Conservation (phyloP, 2,888 invertebrate genomes). For the Troides helena region DNA sequence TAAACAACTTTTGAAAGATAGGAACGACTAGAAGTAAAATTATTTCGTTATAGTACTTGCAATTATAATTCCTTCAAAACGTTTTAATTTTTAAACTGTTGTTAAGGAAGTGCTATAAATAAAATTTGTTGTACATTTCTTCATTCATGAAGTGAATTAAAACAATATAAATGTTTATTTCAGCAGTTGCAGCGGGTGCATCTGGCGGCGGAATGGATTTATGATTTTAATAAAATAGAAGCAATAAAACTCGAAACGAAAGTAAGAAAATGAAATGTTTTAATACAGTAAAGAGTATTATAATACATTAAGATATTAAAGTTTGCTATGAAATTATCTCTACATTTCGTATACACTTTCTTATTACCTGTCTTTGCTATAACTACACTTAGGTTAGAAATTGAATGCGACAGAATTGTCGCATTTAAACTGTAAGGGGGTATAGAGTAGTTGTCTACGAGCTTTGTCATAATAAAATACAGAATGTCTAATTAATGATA, state of each 20-base stretch:
- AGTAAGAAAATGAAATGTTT: background rate
- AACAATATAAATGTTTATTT: conserved; percentile 11
- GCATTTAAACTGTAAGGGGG: too few species aligned
- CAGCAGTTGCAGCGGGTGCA: conserved; percentile 7
- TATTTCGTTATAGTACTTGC: background rate
- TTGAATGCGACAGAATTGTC: too few species aligned
- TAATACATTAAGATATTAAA: background rate
- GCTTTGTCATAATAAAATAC: too few species aligned
- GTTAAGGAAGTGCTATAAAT: background rate
- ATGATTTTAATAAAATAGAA: conserved; percentile 22
- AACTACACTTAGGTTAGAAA: too few species aligned
- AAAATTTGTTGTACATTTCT: background rate
- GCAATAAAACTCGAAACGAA: conserved; percentile 5
- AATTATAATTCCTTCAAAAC: background rate
- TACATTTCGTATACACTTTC: too few species aligned
- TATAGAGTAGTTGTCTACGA: too few species aligned
- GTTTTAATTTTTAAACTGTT: background rate
- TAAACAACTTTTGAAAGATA: too few species aligned
- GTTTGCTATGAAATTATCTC: too few species aligned
- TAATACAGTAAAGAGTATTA: background rate
- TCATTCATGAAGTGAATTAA: conserved; percentile 3
- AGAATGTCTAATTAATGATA: too few species aligned
- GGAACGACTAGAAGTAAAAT: too few species aligned
- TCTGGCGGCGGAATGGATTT: conserved; percentile 13
- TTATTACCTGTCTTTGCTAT: too few species aligned